Base-by-base conservation (phyloP, 2,797 vertebrate genomes). In the Alfaro cultratus region DNA sequence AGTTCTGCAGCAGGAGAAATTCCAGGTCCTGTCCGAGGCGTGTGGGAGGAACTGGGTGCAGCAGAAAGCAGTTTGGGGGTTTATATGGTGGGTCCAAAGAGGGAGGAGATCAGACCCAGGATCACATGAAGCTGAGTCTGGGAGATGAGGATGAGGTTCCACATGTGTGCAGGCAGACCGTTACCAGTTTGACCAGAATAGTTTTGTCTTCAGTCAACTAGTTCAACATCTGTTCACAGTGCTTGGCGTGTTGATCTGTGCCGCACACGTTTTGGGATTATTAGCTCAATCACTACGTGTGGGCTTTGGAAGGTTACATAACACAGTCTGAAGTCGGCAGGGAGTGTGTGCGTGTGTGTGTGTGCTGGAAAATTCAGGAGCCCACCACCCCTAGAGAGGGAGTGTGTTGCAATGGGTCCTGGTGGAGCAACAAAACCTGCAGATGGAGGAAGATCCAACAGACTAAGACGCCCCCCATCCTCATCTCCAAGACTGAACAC, bases 1-100 rank as follows among this genome's bases (percentile, higher is more conserved):
- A 34, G 2, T 70, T 76, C 1, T 78, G 51, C 57, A 39, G 0
- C 3, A 70, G 26, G 18, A 67, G 46, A 0, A n/a, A 78, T 74
- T 82, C 75, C 51, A 74, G 77, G 12, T 53, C 47, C 36, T 16
- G 46, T 83, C 78, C 31, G 76, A 77, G 78, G 45, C 75, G 71
- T 80, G 83, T 84, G 62, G 79, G 73, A 57, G 23, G 39, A 67
- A 39, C 43, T 85, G 60, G 81, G 85, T 16, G 79, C 45, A 64
- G 45, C 39, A 74, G 51, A 71, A 21, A 46, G 64, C 18, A 31
- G 73, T 39, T 47, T 76, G 79, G 82, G 82, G 80, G 29, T 72
- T 91, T 93, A 90, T 92, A 91, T 87, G 80, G 79, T 34, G 77
- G 79, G 47, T 1, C 70, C 11, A 16, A 29, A 68, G 80, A 73